Evolutionary conservation across 2,888 invertebrate genomes (phyloP).

Genomic region (Brachyopa scutellaris): DNA sequence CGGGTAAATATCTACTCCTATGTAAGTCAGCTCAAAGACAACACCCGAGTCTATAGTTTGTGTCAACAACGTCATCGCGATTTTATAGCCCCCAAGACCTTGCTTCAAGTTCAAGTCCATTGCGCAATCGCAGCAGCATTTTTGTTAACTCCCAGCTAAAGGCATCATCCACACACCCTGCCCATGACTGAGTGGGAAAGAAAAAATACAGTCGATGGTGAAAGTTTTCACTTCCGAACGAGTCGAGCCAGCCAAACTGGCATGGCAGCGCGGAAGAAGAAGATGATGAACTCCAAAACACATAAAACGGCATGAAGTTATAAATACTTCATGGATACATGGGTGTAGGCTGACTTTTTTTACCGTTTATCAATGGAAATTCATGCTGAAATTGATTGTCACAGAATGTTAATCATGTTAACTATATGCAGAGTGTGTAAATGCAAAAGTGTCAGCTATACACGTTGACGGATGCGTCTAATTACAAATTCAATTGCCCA

Average conservation of each 20-base stretch:
- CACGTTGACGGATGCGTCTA: constrained; percentile 50
- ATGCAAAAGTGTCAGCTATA: constrained; percentile 1
- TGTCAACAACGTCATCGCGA: constrained; percentile 38
- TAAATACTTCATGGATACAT: constrained; percentile 9
- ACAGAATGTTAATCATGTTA: constrained; percentile 19
- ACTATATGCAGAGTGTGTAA: constrained; percentile 12
- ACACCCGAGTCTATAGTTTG: constrained; percentile 30
- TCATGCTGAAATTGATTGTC: constrained; percentile 37
- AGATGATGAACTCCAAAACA: not conserved
- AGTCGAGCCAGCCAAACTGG: not conserved
- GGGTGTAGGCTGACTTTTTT: constrained; percentile 15
- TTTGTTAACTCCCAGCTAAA: not conserved
- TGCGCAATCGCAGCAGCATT: constrained; percentile 56
- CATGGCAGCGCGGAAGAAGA: too few species aligned
- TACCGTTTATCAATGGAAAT: not conserved
- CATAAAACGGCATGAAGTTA: not conserved
- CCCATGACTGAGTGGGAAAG: constrained; percentile 4
- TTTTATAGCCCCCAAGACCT: constrained; percentile 53
- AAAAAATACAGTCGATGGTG: constrained; percentile 33
- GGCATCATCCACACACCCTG: constrained; percentile 11
- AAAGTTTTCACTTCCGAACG: constrained; percentile 59
- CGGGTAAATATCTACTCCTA: too few species aligned
- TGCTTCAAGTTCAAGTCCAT: constrained; percentile 67
- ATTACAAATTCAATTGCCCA: constrained; percentile 66
- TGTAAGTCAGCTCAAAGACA: constrained; percentile 4